Evolutionary conservation across 2,888 invertebrate species (phyloP).

Genomic region (Xestobium rufovillosum): DNA sequence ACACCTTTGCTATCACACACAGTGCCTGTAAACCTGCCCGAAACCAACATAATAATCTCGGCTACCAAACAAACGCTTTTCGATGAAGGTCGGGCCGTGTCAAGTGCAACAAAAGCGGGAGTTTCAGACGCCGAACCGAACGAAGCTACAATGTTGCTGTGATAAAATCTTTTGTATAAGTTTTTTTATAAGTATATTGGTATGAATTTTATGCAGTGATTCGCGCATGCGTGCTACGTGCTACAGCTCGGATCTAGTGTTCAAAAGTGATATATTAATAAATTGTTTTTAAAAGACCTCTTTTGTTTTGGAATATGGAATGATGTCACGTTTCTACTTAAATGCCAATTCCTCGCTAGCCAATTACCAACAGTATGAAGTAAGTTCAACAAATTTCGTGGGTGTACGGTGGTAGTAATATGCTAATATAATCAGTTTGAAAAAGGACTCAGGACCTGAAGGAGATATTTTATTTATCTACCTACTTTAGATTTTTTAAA

Average conservation of each 20-base stretch:
- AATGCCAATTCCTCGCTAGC: constrained; percentile 41
- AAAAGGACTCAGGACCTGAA: too few relatives aligned
- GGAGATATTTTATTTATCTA: too few relatives aligned
- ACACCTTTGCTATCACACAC: constrained; percentile 31
- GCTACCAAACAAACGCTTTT: constrained; percentile 1
- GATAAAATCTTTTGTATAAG: neutral
- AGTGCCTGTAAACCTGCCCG: constrained; percentile 39
- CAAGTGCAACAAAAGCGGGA: too few relatives aligned
- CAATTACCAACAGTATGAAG: constrained; percentile 43
- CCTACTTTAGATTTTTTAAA: too few relatives aligned
- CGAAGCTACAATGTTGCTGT: neutral
- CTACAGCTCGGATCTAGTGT: constrained; percentile 18
- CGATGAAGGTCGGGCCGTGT: constrained; percentile 1
- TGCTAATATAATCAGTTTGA: too few relatives aligned
- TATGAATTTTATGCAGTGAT: too few relatives aligned
- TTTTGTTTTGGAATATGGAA: constrained; percentile 34
- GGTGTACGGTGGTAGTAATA: too few relatives aligned
- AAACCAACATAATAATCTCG: constrained; percentile 29
- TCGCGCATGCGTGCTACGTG: neutral
- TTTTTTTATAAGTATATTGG: too few relatives aligned
- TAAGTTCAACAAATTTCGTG: constrained; percentile 30
- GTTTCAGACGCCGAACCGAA: too few relatives aligned
- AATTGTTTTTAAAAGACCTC: too few relatives aligned
- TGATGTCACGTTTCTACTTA: constrained; percentile 42
- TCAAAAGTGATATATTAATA: too few relatives aligned